These are phyloP conservation scores for Smittia sp. DNA, from an alignment of 2,888 invertebrate species.

Conservation along the genomic window DNA sequence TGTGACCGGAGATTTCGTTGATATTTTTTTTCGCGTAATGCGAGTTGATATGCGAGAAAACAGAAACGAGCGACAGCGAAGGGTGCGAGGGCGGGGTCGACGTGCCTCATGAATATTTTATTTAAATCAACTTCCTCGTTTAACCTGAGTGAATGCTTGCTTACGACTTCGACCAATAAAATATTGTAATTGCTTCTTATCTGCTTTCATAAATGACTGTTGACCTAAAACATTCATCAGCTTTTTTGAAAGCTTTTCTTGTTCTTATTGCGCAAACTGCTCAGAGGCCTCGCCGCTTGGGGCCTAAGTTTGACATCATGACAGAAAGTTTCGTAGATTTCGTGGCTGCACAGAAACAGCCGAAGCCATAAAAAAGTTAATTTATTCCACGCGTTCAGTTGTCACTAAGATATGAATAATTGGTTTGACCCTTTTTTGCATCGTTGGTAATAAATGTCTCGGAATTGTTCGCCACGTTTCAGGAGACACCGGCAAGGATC, in stretches of 20 bases:
- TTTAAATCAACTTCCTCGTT: slow-evolving; percentile 41
- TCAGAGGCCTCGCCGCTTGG: neutral
- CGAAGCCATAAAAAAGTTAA: neutral
- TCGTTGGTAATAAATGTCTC: slow-evolving; percentile 35
- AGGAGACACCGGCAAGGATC: neutral
- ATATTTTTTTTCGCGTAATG: neutral
- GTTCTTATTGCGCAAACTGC: slow-evolving; percentile 1
- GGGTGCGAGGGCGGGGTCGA: neutral
- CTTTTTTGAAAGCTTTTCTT: slow-evolving; percentile 26
- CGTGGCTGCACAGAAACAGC: neutral
- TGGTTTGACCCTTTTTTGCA: slow-evolving; percentile 37
- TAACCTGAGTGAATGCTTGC: slow-evolving; percentile 29
- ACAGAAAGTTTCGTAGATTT: neutral
- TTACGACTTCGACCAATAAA: slow-evolving; percentile 28
- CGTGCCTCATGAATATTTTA: slow-evolving; percentile 41
- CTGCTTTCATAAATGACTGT: slow-evolving; percentile 40
- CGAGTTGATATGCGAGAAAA: neutral
- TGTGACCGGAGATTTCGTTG: slow-evolving; percentile 1
- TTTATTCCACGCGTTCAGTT: slow-evolving; percentile 22
- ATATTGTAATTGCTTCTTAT: slow-evolving; percentile 40
- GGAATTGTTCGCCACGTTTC: slow-evolving; percentile 19
- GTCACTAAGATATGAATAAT: slow-evolving; percentile 40
- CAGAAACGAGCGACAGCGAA: neutral
- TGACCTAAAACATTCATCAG: slow-evolving; percentile 42
- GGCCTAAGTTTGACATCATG: neutral